Base-by-base conservation (phyloP, 2,113 vertebrate species). In the Scophthalmus maximus region DNA sequence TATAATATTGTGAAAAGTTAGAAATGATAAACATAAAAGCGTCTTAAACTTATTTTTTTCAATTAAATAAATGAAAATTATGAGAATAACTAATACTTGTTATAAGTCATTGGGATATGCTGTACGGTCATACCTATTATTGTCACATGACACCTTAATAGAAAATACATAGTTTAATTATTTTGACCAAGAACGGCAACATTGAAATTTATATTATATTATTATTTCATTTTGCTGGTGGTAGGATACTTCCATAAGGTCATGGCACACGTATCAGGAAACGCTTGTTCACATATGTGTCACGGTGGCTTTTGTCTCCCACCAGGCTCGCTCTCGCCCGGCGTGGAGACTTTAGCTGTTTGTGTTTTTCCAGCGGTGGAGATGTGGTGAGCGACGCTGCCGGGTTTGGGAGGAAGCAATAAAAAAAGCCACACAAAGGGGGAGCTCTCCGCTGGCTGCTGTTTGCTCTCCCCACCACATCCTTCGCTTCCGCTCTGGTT, bases 381-480 rank as follows among this genome's bases (percentile, higher is more conserved):
- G 76, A 62, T 68, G 86, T 82, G 86, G 89, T 56, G 73, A 85
- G 85, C 77, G 66, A 53, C 76, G 65, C 47, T 61, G 76, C 53
- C 44, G 46, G 60, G 50, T 76, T n/a, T 49, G 69, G 77, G 76
- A 79, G 89, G 91, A 93, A 91, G 85, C 79, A 15, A 59, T 82
- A 81, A 86, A 79, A 68, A 70, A 70, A 86, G 66, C 81, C 76
- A 80, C 84, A 84, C 80, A 79, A 73, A 84, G 71, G 17, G 52
- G 0, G 61, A 68, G 72, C 62, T 71, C 69, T 73, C 58, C n/a
- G 14, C 60, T 60, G 64, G 78, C 75, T 82, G 56, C 63, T 74
- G 80, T 86, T 85, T 76, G 74, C 69, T 72, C 79, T 79, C 61
- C 42, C 10, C 61, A 78, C 90, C 86, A 85, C 91, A 92, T 92